Base-by-base conservation (phyloP, 2,888 invertebrate genomes). In the Drosophila suboccidentalis region DNA sequence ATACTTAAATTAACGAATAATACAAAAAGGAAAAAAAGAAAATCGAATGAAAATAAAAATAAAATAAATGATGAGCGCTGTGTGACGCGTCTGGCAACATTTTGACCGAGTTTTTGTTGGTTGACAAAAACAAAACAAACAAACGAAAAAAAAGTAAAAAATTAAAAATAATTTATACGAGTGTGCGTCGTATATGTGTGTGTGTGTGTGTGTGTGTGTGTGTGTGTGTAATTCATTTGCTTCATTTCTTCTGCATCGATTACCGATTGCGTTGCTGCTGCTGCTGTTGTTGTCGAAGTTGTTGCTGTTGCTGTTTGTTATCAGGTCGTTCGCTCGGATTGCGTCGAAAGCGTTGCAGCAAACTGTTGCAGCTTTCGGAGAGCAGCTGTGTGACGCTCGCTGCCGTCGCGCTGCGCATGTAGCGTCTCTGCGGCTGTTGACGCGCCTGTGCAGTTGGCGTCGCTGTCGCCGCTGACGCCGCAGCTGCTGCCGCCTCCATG, bases 371-470 rank as follows among this genome's bases (percentile, higher is more conserved):
- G 84, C 97, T 97, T 92, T 97, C 97, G 82, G 96, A 96, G 84
- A 97, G 94, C 89, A 97, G 94, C 93, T 97, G 97, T 77, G 97
- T 96, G 85, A 97, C 97, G 93, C 97, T 97, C 57, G 95, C 95
- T 47, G 96, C 95, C 50, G 96, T 95, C 57, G 97, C 96, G 75
- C 95, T 94, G 74, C 97, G 95, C 79, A 95, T 94, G 93, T 97
- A 97, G 79, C 97, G 95, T 91, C 94, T 95, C 80, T 95, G 94
- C 80, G 95, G 94, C 73, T 95, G 94, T 72, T 95, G 94, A 64
- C 94, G 91, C 92, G 94, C 90, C 55, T 72, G 82, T 51, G 60
- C 71, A 50, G 59, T 34, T 47, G 50, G 58, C 59, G 71, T 46
- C 55, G 71, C n/a, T 38, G 75, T 55, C 55, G 59, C 19, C 15